Conservation (phyloP, 2,113 vertebrate species). For the Cettia cetti region DNA sequence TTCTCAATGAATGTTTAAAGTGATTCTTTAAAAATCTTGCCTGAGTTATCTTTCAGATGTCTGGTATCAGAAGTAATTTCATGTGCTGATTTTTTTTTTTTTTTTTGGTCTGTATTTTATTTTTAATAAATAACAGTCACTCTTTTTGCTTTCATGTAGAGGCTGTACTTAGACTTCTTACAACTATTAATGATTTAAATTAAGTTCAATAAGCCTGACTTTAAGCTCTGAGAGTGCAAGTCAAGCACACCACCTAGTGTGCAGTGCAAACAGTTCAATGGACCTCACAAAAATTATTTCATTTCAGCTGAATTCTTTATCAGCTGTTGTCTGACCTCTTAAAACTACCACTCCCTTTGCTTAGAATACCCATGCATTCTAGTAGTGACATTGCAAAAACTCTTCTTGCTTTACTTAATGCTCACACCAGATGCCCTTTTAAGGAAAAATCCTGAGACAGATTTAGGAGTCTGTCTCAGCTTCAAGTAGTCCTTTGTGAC, state of each 20-base stretch:
- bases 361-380: background rate
- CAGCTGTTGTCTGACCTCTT: background rate
- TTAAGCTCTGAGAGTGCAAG: slow-evolving; percentile 1
- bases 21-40: background rate
- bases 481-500: background rate
- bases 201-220: background rate
- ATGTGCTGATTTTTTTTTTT: background rate
- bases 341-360: background rate
- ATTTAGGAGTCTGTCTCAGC: background rate
- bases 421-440: background rate
- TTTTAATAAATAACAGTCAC: background rate
- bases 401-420: background rate
- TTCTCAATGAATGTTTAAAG: background rate
- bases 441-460: background rate
- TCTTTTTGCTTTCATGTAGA: background rate
- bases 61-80: background rate
- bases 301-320: background rate
- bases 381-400: background rate
- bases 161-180: background rate
- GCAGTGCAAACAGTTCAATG: slow-evolving; percentile 22
- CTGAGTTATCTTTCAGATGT: background rate
- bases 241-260: slow-evolving; percentile 66
- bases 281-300: background rate
- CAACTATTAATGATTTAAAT: background rate
- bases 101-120: background rate